Evolutionary conservation across 1,140 invertebrate genomes (phyloP), one percentile per base, ranked within the genome.

Genomic region (Polypedilum pembai): DNA sequence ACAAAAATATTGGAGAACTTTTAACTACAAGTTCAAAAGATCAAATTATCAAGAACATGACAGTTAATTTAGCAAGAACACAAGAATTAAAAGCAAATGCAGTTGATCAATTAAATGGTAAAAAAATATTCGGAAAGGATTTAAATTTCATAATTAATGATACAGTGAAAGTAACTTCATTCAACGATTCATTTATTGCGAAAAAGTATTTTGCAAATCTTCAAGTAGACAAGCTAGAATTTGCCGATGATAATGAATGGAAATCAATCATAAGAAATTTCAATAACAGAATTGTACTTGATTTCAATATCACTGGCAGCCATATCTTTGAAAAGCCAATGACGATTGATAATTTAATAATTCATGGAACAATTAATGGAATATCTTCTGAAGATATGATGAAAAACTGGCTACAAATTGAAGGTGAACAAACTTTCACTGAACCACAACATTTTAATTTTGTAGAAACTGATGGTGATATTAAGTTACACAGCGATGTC

Each of bases 301-400:
- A 73, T n/a, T 69, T 74, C 12, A 75, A 24, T 10, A 75, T 78
- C 17, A 18, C 65, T 8, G 80, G 80, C 0, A 77, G 81, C 75
- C 77, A 81, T 2, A 78, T 73, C 24, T 83, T 85, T 73, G 77
- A 80, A 2, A 78, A 80, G n/a, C 45, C 76, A 0, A 75, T 82
- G 7, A 79, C 79, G 41, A 76, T 82, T 3, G 78, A 74, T 15
- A 75, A 77, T 0, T 66, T 82, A 0, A 77, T 66, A 18, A 80
- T 82, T 65, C 65, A 74, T 0, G 76, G 75, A 7, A 75, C 74
- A 56, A 74, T 82, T 4, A 82, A 82, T 75, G 80, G 78, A 56
- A 80, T 82, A 4, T 15, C 73, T 21, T 76, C 77, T 0, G 8
- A 74, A 3, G 65, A 77, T 0, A 78, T 82, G 17, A 79, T 81